Base-by-base conservation (phyloP, 2,888 invertebrate species). In the Caenorhabditis becei region DNA sequence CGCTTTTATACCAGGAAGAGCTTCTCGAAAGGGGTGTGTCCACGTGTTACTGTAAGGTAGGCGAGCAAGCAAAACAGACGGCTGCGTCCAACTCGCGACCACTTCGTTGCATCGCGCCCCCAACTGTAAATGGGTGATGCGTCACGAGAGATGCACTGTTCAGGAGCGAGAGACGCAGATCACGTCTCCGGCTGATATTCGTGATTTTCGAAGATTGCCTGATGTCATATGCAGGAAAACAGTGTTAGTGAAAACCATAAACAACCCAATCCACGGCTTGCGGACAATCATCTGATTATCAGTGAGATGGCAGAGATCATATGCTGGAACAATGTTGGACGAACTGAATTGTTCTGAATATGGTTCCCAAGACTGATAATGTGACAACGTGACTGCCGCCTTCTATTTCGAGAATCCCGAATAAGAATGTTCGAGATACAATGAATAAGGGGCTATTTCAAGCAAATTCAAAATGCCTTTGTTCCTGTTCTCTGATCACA, bases 51-150 rank as follows among this genome's bases (percentile, higher is more conserved):
- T 51, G 49, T 51, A 54, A 18, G 49, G 44, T 44, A 71, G 62
- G 35, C 62, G 71, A 71, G 71, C 61, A 61, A 62, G 49, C 69
- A 61, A 71, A 61, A 71, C 54, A 62, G 62, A 20, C 3, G 49
- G 24, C 54, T 41, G 56, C 18, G 67, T 63, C 54, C 71, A 71
- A 62, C 53, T 71, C 71, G 71, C 41, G 71, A 71, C 71, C 71
- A 62, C 35, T 24, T 28, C 54, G 32, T 8, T 10, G 10, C 37
- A 28, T 20, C 51, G 53, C 61, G 37, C 41, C 71, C 51, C 53
- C 71, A 16, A 51, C 10, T 41, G 61, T n/a, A 44, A 61, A 51
- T 61, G 18, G 41, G 18, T 32, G 61, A 71, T 71, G 71, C 62
- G 71, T 71, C 71, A 71, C 37, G n/a, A 23, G 28, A 71, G 71